Percentiles rank a stretch among this genome's conserved stretches.
Conservation (phyloP, 1,140 invertebrate genomes). For the Episyrphus balteatus region DNA sequence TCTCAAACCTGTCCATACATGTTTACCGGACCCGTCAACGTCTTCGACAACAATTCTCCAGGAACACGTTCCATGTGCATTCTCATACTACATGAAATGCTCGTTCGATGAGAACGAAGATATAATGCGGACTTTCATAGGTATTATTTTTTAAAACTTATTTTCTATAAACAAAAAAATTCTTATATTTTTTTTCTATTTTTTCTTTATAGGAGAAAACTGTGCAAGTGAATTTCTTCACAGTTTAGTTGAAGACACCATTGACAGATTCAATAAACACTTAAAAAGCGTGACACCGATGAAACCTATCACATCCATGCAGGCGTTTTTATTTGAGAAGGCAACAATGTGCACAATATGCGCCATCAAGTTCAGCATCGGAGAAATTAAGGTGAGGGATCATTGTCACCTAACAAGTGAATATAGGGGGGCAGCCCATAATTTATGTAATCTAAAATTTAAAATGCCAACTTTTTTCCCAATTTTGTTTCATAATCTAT, state of each 20-base stretch:
- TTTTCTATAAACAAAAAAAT: no score
- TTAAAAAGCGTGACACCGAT: no score
- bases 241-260: background rate
- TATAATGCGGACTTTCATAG: no score
- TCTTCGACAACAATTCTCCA: conserved; percentile 1
- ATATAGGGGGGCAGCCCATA: conserved; percentile 18
- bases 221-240: background rate
- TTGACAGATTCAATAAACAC: background rate
- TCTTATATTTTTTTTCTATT: no score
- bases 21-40: background rate
- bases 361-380: no score
- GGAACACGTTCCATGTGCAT: conserved; percentile 4
- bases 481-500: conserved; percentile 33
- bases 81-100: conserved; percentile 6
- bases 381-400: no score
- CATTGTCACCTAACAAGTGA: conserved; percentile 17
- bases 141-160: background rate
- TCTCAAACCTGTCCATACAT: conserved; percentile 6
- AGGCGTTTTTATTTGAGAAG: background rate
- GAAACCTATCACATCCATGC: no score
- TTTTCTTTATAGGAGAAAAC: background rate
- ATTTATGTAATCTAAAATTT: conserved; percentile 21
- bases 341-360: no score
- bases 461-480: conserved; percentile 18
- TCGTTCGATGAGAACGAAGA: no score